phyloP scores from a whole-genome alignment of 2,888 invertebrate species.

The Ganaspis brasiliensis region DNA sequence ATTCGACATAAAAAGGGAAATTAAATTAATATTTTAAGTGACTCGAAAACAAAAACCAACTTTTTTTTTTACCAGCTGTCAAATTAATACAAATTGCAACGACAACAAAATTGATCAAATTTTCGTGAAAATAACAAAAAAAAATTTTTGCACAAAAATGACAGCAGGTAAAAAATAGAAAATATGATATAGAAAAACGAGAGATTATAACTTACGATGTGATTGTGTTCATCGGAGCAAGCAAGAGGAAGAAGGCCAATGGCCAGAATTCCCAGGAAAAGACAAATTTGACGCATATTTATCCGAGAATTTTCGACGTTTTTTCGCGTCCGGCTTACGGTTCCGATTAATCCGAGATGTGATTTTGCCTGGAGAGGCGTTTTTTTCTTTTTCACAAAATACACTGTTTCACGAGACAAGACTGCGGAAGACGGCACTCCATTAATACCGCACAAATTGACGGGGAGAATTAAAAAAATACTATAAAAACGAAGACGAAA shows the following conservation, averaged over 20 bases:
- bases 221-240: constrained; percentile 88
- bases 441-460: constrained; percentile 50
- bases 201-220: constrained; percentile 84
- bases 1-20: too few species aligned
- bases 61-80: too few species aligned
- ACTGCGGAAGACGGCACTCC: constrained; percentile 53
- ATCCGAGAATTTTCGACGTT: constrained; percentile 26
- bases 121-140: not conserved
- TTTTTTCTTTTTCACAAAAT: constrained; percentile 1
- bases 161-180: not conserved
- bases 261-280: constrained; percentile 69
- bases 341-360: constrained; percentile 33
- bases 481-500: constrained; percentile 13
- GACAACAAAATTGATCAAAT: not conserved
- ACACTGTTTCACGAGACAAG: constrained; percentile 33
- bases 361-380: not conserved
- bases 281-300: constrained; percentile 52
- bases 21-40: too few species aligned
- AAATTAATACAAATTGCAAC: too few species aligned
- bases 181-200: not conserved
- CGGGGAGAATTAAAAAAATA: constrained; percentile 38
- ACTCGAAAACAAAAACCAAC: too few species aligned
- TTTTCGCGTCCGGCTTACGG: constrained; percentile 29
- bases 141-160: not conserved
- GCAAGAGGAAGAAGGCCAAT: constrained; percentile 69